Evolutionary conservation across 2,113 vertebrate genomes (phyloP), one percentile per base, ranked within the genome.

Genomic region (Scartelaos histophorus): DNA sequence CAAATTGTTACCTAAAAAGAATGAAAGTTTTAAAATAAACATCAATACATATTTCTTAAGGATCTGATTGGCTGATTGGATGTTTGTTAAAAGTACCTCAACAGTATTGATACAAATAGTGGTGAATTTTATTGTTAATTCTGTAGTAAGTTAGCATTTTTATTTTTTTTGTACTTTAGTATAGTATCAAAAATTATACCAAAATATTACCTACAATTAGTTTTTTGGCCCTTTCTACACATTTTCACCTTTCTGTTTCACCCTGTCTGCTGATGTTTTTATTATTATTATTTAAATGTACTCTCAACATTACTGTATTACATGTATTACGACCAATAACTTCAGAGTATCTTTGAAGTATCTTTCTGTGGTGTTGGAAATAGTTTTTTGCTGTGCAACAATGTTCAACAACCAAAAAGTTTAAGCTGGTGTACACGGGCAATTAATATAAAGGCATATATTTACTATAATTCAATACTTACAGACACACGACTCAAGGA

Each of bases 221-320:
- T 68, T 77, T 4, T 5, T 43, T 34, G 0, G 1, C n/a, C 43
- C 49, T 29, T 66, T 1, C 45, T 15, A 24, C 34, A 38, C 85
- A 83, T 85, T 84, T 83, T 83, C 81, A 83, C 81, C 78, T 84
- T 49, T 77, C 21, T 83, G 73, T 62, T 61, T 21, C 21, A 25
- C 58, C 46, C 35, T 34, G 0, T 35, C 19, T 34, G 25, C 17
- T 64, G 35, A 19, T 0, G 5, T 21, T 58, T 24, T 13, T 22
- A 6, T 58, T 58, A 13, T 24, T 58, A 25, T 1, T 13, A 51
- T 56, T 64, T 34, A 62, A 43, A 56, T 66, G 43, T 46, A 13
- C 62, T 46, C 58, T 61, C 25, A 17, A 61, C 7, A 25, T 61
- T 61, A 61, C 58, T 61, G 58, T 34, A 35, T 25, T 43, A n/a